Evolutionary conservation across 2,888 invertebrate species (phyloP), one percentile per base, ranked within the genome.

Genomic region (Polyommatus icarus): DNA sequence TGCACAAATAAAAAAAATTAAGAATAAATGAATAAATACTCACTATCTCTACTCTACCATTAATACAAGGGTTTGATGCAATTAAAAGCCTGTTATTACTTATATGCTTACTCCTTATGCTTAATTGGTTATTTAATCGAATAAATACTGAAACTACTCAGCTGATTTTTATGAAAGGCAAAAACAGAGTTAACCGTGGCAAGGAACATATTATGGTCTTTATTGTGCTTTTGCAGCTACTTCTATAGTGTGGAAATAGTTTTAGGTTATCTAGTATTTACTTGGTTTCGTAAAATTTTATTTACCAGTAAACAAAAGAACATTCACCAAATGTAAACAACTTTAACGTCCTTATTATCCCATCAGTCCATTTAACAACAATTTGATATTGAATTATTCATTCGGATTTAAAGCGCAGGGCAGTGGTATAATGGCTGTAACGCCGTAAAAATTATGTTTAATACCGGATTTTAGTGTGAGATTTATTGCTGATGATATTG

Each of bases 361-460:
- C 67, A 24, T 12, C 67, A 54, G 73, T 29, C 75, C 75, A 54
- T 75, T 75, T 75, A 75, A 75, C 50, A 75, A 24, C 50, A 15
- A 50, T 75, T 54, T 54, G 29, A 54, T 75, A 75, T 75, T 75
- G 29, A 75, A 75, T 75, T 54, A 75, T 75, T 75, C 75, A 75
- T 73, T 75, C 54, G 54, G 29, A 75, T 54, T 29, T 75, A 46
- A 32, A 24, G 75, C 50, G 46, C 46, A 46, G 20, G 6, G 75
- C 46, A 29, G 73, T 73, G 1, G 46, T 7, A 29, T 54, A 75
- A 54, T 75, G 75, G 50, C 54, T 40, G 40, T 73, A 18, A 3
- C 5, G 46, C 20, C 75, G 18, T 75, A 75, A 75, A 75, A 75
- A 75, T 75, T 75, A 54, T 54, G 75, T 50, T 50, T 73, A 50